Evolutionary conservation across 2,113 vertebrate species (phyloP), one percentile per base, ranked within the genome.

Genomic region (Synodontis membranacea): DNA sequence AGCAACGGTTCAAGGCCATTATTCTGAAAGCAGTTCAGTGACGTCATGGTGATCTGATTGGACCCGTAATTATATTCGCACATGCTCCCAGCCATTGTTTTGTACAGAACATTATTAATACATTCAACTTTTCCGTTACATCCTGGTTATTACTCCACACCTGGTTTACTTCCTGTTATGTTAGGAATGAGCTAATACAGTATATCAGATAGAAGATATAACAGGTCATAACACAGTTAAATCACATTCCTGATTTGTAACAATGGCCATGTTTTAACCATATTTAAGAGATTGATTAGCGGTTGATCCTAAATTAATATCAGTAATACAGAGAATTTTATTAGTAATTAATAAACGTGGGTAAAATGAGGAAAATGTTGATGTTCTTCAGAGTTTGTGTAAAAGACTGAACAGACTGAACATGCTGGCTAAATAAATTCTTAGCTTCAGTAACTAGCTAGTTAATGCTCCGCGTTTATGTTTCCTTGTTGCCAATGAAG

Each of bases 31-130:
- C 42, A 48, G 42, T 25, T 75, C 12, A 48, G 48, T 75, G 44
- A 75, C 42, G 19, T 60, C 80, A 62, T 19, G 37, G 34, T 28
- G 23, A 60, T 15, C 79, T 66, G 80, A n/a, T 50, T 23, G 12
- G 82, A 84, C 0, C 68, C 44, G 50, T 72, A 42, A 84, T 84
- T 46, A 68, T 44, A 83, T 56, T 46, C 44, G 21, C 42, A 78
- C 42, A 78, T 50, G 58, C 12, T 37, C 50, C 14, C 4, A 44
- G 42, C 9, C 28, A 62, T 78, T 78, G 46, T 60, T 78, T 4
- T 46, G 25, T 48, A 25, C 7, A 21, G 72, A 37, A 78, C 48
- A 75, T 14, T 75, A 48, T 75, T 50, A 23, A 82, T 42, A 15
- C 12, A 46, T 60, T 14, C 83, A 46, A 58, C n/a, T 28, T n/a